Base-by-base conservation (phyloP, 2,797 vertebrate species). In the Acanthiza pusilla region DNA sequence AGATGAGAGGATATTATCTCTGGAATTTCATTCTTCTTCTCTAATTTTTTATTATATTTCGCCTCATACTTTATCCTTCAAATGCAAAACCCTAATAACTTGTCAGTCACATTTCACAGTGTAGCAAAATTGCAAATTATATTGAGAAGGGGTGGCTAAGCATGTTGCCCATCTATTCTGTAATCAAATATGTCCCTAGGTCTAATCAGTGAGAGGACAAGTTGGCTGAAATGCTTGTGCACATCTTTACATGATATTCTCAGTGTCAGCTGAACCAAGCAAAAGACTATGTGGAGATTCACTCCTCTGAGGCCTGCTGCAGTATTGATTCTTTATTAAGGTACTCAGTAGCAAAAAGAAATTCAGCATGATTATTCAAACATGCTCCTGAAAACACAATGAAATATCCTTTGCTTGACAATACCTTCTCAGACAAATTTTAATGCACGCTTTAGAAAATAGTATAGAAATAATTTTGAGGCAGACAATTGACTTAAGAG, bases 241-340 rank as follows among this genome's bases (percentile, higher is more conserved):
- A 94, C 91, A 88, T 96, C 82, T 96, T 97, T 96, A 66, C 87
- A 94, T 93, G 61, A 97, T 97, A 94, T 93, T 93, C 94, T 95
- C 84, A 85, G 75, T 96, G 78, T 96, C 79, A 78, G 78, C 80
- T 97, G 93, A 97, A 93, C 80, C 91, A 94, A 95, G 91, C 47
- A 70, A 97, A 96, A 91, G 62, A 94, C 81, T 88, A 48, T 67
- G 77, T 73, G 53, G 91, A 96, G 91, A 83, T n/a, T 84, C 85
- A 92, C 92, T 97, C 88, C 96, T 97, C 87, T 87, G 93, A 96
- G 95, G 88, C 96, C 89, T 89, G 65, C 85, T 96, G 89, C 97
- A 96, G 93, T 98, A 99, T 99, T 98, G 99, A 99, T 99, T 98
- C 94, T 98, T 98, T 98, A 98, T 98, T 97, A 98, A 97, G 95